These are phyloP conservation scores for Vanessa atalanta DNA, from an alignment of 1,140 invertebrate genomes.

Conservation along the genomic window DNA sequence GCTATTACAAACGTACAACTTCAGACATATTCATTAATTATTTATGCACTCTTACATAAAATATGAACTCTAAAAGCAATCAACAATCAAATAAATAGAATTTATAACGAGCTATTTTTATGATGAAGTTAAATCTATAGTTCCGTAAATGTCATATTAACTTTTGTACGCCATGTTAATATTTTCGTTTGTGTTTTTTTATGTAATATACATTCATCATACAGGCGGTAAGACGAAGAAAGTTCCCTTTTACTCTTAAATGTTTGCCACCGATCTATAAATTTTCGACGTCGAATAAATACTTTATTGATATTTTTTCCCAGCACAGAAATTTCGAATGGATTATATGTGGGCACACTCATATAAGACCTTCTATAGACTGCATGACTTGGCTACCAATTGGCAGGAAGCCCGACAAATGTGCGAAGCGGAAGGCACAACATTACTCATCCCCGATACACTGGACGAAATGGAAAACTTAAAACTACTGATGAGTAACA, in stretches of 20 bases:
- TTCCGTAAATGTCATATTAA: not conserved
- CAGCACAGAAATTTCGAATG: constrained; percentile 62
- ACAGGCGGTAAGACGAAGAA: constrained; percentile 19
- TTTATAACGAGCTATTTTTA: not conserved
- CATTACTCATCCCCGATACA: constrained; percentile 52
- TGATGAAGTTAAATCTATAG: not conserved
- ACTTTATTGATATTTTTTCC: not conserved
- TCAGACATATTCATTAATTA: no score
- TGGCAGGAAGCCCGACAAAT: constrained; percentile 61
- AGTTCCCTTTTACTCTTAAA: not conserved
- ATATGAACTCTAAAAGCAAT: not conserved
- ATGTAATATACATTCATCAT: constrained; percentile 6
- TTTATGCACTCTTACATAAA: no score
- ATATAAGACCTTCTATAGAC: constrained; percentile 57
- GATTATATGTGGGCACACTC: constrained; percentile 65
- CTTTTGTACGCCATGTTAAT: not conserved
- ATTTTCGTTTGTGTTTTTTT: constrained; percentile 12
- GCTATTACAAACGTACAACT: not conserved
- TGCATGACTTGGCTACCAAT: constrained; percentile 57
- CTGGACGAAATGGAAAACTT: constrained; percentile 65
- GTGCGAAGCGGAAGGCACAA: constrained; percentile 62
- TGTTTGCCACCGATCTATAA: not conserved
- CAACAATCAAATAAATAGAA: not conserved
- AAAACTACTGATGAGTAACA: constrained; percentile 62
- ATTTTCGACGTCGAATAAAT: not conserved